Percentiles rank a stretch among this genome's conserved stretches.
These are phyloP conservation scores for Pseudomugil gertrudae DNA, from an alignment of 2,797 vertebrate species.

Conservation along the genomic window DNA sequence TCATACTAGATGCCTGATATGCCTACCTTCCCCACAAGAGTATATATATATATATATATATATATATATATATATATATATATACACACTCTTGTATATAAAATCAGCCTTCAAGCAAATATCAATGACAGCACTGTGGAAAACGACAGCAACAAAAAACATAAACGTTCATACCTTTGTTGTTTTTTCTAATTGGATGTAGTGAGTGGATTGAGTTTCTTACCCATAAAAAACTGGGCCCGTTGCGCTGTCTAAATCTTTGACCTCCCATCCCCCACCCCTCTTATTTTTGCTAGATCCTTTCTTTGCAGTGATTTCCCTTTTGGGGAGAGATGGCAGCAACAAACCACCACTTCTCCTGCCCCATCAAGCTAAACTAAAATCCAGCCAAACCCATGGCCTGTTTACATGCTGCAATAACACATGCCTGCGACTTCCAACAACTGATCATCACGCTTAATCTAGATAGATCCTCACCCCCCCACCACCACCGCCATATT, in stretches of 20 bases:
- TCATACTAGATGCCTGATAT: conserved; percentile 52
- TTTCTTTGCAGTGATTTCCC: conserved; percentile 79
- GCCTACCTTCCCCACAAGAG: not conserved
- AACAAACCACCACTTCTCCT: conserved; percentile 55
- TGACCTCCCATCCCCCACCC: conserved; percentile 64
- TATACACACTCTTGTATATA: too few relatives aligned
- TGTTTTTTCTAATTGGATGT: conserved; percentile 74
- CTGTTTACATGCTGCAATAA: conserved; percentile 56
- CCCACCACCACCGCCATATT: conserved; percentile 16
- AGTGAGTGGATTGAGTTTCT: conserved; percentile 69
- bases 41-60: too few relatives aligned
- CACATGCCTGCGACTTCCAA: conserved; percentile 44
- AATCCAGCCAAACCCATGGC: conserved; percentile 48
- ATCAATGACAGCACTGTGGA: conserved; percentile 77
- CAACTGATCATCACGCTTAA: conserved; percentile 39
- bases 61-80: too few relatives aligned
- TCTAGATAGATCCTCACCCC: conserved; percentile 33
- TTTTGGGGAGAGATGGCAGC: conserved; percentile 67
- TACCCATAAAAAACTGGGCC: conserved; percentile 64
- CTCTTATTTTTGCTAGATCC: conserved; percentile 76
- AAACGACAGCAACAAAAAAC: not conserved
- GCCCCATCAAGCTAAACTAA: conserved; percentile 53
- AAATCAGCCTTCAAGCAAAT: conserved; percentile 69
- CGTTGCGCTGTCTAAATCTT: conserved; percentile 71
- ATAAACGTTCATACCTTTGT: conserved; percentile 61